Percentiles rank a stretch among this genome's conserved stretches.
phyloP scores from a whole-genome alignment of 2,113 vertebrate genomes.

The Cyprinodon brontotheroides region DNA sequence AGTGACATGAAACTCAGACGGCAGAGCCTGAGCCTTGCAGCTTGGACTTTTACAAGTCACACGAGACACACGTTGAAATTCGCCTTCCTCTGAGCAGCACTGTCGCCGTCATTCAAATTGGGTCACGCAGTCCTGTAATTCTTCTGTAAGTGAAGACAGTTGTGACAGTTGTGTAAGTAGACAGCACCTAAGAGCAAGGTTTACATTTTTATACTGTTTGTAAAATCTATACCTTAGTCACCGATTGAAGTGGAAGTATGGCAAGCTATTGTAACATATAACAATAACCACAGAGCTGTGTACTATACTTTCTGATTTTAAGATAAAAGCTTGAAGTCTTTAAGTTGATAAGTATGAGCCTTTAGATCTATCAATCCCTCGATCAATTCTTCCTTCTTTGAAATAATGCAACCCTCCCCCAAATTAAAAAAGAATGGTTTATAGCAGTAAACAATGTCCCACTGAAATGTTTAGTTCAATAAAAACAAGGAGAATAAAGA shows the following conservation, averaged over 20 bases:
- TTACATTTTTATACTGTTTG: constrained; percentile 11
- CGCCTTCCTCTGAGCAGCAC: constrained; percentile 7
- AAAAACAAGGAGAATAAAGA: too few relatives aligned
- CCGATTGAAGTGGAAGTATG: constrained; percentile 8
- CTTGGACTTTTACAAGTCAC: constrained; percentile 33
- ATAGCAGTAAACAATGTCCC: too few relatives aligned
- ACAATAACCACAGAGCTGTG: background rate
- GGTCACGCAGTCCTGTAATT: constrained; percentile 45
- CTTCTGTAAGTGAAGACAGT: constrained; percentile 16
- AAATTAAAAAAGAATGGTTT: too few relatives aligned
- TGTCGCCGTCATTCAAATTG: constrained; percentile 53
- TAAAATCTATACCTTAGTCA: constrained; percentile 34
- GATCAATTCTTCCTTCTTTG: too few relatives aligned
- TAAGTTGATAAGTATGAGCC: too few relatives aligned
- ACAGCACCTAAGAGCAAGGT: constrained; percentile 27
- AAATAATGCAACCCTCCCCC: too few relatives aligned
- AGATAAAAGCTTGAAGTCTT: too few relatives aligned
- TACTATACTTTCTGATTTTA: background rate
- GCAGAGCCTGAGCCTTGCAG: constrained; percentile 25
- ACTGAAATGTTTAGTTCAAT: too few relatives aligned
- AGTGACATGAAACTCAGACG: constrained; percentile 48
- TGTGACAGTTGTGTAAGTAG: constrained; percentile 41
- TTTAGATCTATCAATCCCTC: too few relatives aligned
- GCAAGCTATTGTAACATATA: background rate
- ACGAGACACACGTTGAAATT: constrained; percentile 17